These are phyloP conservation scores for Flexamia atlantica DNA, from an alignment of 2,888 invertebrate genomes.

Conservation along the genomic window DNA sequence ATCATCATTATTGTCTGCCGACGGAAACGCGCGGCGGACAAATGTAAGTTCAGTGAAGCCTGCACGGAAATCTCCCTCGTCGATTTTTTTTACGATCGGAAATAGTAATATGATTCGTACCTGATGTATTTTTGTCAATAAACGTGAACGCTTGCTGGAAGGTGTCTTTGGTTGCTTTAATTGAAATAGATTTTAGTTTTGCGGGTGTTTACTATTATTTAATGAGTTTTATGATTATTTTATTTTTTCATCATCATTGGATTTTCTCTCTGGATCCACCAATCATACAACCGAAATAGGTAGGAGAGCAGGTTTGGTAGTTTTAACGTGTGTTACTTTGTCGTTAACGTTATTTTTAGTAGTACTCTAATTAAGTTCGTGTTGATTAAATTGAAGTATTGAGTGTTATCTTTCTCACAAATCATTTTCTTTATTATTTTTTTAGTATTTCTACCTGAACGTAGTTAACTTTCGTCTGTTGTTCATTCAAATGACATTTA, in stretches of 20 bases:
- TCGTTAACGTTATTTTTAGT: not conserved
- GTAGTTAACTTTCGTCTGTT: not conserved
- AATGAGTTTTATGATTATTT: not conserved
- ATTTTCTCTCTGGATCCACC: not conserved
- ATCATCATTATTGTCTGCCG: conserved; percentile 92
- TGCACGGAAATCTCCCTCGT: conserved; percentile 57
- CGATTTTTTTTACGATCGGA: conserved; percentile 16
- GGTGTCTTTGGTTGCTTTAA: not conserved
- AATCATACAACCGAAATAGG: not conserved
- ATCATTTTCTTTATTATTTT: too few species aligned
- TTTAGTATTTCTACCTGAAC: not conserved
- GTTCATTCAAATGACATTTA: not conserved
- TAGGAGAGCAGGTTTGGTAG: conserved; percentile 8
- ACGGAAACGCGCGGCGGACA: conserved; percentile 87
- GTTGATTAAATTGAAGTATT: conserved; percentile 5
- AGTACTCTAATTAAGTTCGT: not conserved
- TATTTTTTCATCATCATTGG: not conserved
- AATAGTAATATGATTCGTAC: not conserved
- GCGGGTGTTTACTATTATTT: not conserved
- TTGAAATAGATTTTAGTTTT: not conserved
- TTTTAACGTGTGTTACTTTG: not conserved
- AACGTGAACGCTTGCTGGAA: not conserved
- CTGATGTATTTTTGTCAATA: not conserved
- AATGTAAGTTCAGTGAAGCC: conserved; percentile 82
- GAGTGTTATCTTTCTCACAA: not conserved